Evolutionary conservation across 2,888 invertebrate genomes (phyloP).

Genomic region (Cheilosia pagana): DNA sequence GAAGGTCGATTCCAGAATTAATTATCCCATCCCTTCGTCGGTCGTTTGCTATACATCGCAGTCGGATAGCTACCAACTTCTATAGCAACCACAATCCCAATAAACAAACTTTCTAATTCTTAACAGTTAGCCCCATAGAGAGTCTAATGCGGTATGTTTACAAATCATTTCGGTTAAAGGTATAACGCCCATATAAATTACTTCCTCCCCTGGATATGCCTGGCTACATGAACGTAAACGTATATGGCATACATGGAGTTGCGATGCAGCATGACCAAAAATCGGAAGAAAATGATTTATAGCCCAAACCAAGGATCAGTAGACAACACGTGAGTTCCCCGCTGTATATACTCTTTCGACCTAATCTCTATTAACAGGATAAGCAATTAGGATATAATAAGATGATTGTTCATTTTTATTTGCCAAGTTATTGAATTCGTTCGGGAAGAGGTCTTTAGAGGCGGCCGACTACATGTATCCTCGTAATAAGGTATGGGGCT

Average conservation of each 20-base stretch:
- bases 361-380: constrained; percentile 35
- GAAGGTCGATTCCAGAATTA: constrained; percentile 38
- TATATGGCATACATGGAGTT: neutral
- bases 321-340: constrained; percentile 32
- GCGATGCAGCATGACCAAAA: neutral
- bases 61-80: neutral
- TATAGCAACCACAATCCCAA: constrained; percentile 27
- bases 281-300: constrained; percentile 30
- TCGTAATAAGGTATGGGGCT: neutral
- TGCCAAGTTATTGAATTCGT: constrained; percentile 13
- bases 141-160: constrained; percentile 24
- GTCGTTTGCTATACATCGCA: neutral
- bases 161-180: constrained; percentile 52
- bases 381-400: constrained; percentile 31
- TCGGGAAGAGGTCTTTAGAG: neutral
- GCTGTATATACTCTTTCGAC: neutral
- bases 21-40: constrained; percentile 14
- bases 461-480: neutral
- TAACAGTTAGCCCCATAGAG: constrained; percentile 8
- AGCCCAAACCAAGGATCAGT: constrained; percentile 9
- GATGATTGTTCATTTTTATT: constrained; percentile 40
- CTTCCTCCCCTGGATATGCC: neutral
- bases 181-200: constrained; percentile 47
- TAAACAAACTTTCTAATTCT: constrained; percentile 43
- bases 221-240: neutral